Conservation (phyloP, 2,113 vertebrate species). For the Galbula dea region DNA sequence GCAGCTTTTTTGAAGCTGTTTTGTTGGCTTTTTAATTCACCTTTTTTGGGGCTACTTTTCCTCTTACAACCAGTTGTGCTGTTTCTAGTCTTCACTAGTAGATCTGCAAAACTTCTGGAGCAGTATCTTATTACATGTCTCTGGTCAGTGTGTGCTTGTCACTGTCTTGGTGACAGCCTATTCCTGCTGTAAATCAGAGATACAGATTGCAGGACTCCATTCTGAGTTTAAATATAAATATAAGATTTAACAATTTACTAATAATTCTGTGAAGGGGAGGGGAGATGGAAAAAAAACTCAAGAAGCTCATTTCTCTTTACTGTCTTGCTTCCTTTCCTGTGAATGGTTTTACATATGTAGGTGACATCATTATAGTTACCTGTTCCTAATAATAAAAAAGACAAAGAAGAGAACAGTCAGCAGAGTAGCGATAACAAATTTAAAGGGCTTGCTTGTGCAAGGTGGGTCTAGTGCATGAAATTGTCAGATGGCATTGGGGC, state of each 20-base stretch:
- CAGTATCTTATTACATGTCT: background rate
- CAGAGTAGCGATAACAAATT: background rate
- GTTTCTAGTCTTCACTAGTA: background rate
- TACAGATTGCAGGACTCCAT: background rate
- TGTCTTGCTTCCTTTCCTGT: background rate
- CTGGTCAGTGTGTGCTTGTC: background rate
- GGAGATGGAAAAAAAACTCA: background rate
- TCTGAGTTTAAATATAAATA: background rate
- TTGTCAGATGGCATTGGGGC: background rate
- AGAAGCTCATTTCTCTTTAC: background rate
- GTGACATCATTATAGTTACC: background rate
- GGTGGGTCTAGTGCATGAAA: background rate
- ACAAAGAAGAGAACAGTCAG: background rate
- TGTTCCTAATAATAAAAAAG: background rate
- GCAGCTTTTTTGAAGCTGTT: background rate
- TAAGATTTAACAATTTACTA: background rate
- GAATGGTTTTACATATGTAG: background rate
- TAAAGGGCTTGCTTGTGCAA: background rate
- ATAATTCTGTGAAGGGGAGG: background rate
- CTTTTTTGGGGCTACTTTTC: background rate
- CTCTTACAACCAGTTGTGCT: background rate
- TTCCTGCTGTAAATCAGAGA: background rate
- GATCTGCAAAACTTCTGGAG: background rate
- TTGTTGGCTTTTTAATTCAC: background rate
- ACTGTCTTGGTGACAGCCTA: background rate